Conservation (phyloP, 2,113 vertebrate species). For the Phocoena phocoena region DNA sequence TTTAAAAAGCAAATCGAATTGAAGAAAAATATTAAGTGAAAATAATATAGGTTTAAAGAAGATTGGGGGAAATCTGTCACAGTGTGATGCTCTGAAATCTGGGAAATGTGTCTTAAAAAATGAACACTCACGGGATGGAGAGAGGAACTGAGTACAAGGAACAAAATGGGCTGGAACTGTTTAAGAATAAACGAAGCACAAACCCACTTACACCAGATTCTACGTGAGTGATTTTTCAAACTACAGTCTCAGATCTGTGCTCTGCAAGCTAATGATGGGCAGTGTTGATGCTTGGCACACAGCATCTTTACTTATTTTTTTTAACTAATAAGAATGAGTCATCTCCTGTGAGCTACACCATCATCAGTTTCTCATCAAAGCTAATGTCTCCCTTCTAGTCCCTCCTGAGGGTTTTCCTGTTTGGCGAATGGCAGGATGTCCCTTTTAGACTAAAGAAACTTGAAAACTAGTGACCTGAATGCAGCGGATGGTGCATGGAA, state of each 20-base stretch:
- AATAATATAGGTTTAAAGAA: background rate
- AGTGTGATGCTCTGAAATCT: background rate
- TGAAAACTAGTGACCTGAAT: background rate
- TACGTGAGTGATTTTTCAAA: background rate
- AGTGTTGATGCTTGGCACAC: background rate
- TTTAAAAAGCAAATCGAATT: background rate
- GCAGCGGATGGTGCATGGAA: too few relatives aligned
- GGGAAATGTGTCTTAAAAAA: background rate
- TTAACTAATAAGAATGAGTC: background rate
- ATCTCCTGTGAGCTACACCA: background rate
- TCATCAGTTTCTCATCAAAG: background rate
- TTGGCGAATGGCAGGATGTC: too few relatives aligned
- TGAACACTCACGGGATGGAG: background rate
- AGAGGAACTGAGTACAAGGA: background rate
- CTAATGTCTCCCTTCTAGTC: background rate
- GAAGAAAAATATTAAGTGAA: background rate
- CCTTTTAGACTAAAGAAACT: too few relatives aligned
- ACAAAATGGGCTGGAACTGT: background rate
- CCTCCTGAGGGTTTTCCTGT: background rate
- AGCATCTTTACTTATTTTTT: background rate
- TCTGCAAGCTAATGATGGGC: background rate
- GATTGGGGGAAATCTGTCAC: background rate
- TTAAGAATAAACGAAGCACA: fast-evolving
- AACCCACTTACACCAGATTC: background rate
- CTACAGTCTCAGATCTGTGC: background rate